Conservation (phyloP, 2,888 invertebrate species). For the Apodemia zela region DNA sequence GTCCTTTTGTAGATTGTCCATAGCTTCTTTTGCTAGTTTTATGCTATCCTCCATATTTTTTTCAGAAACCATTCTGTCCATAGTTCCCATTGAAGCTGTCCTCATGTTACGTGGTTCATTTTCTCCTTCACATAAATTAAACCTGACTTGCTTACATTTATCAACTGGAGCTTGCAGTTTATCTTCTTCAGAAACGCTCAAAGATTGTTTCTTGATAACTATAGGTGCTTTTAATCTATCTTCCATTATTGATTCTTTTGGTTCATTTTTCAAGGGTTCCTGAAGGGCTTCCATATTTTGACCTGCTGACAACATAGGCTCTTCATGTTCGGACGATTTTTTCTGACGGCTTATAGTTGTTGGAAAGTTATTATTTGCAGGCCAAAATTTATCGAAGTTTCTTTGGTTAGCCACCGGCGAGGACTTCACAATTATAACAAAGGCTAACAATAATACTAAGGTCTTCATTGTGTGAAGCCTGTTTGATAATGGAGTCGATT, state of each 20-base stretch:
- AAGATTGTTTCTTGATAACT: constrained; percentile 57
- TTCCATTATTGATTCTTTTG: constrained; percentile 31
- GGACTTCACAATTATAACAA: constrained; percentile 51
- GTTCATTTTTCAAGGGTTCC: constrained; percentile 21
- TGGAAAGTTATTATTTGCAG: constrained; percentile 31
- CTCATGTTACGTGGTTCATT: constrained; percentile 39
- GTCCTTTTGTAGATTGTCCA: constrained; percentile 59
- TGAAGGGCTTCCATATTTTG: constrained; percentile 17
- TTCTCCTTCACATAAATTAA: constrained; percentile 57
- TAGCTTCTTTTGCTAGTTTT: constrained; percentile 61
- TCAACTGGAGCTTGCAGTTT: constrained; percentile 51
- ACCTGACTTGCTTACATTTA: constrained; percentile 58
- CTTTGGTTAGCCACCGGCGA: constrained; percentile 50
- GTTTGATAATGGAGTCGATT: constrained; percentile 47
- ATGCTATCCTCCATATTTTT: constrained; percentile 60
- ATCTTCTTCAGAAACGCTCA: constrained; percentile 59
- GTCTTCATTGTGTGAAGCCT: constrained; percentile 60
- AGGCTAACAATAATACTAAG: constrained; percentile 54
- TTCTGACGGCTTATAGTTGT: constrained; percentile 44
- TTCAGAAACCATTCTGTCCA: constrained; percentile 39
- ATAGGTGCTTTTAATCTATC: constrained; percentile 56
- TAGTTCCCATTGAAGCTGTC: constrained; percentile 37
- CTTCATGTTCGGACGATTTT: constrained; percentile 40
- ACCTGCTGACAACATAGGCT: constrained; percentile 16
- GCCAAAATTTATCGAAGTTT: constrained; percentile 34